phyloP scores from a whole-genome alignment of 1,140 invertebrate genomes.

The Batillaria attramentaria region DNA sequence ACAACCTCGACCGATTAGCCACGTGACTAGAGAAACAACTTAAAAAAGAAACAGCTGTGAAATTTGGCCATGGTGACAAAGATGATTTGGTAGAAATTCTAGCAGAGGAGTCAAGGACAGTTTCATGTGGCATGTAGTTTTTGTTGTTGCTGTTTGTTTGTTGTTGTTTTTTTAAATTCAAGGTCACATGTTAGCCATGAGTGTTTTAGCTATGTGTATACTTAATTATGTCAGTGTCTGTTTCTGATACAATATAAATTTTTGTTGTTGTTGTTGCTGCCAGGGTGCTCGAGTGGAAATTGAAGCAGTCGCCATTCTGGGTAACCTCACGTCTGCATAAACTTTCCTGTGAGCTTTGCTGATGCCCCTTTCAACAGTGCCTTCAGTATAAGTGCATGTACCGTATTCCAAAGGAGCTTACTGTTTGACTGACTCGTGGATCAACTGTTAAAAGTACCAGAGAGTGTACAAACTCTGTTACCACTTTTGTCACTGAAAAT shows the following conservation, averaged over 20 bases:
- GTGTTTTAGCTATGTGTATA: too few relatives aligned
- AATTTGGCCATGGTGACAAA: too few relatives aligned
- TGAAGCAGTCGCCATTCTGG: constrained; percentile 62
- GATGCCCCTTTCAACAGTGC: neutral
- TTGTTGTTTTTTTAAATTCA: neutral
- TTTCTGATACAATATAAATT: neutral
- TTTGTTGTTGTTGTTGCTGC: neutral
- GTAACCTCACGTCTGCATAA: constrained; percentile 32
- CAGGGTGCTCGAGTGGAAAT: constrained; percentile 64
- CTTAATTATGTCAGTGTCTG: constrained; percentile 6
- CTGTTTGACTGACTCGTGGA: neutral
- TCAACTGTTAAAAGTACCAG: neutral
- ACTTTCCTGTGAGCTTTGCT: neutral
- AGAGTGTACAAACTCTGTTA: too few relatives aligned
- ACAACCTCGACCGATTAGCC: too few relatives aligned
- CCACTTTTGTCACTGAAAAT: neutral
- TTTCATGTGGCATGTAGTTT: neutral
- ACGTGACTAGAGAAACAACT: too few relatives aligned
- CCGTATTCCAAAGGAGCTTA: neutral
- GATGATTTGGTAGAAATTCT: too few relatives aligned
- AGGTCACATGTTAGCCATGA: too few relatives aligned
- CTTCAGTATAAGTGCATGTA: neutral
- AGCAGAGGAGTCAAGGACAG: neutral
- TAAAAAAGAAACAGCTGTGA: too few relatives aligned
- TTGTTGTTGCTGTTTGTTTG: neutral